Percentiles rank a stretch among this genome's conserved stretches.
These are phyloP conservation scores for Pleuronectes platessa DNA, from an alignment of 2,113 vertebrate species.

Conservation along the genomic window DNA sequence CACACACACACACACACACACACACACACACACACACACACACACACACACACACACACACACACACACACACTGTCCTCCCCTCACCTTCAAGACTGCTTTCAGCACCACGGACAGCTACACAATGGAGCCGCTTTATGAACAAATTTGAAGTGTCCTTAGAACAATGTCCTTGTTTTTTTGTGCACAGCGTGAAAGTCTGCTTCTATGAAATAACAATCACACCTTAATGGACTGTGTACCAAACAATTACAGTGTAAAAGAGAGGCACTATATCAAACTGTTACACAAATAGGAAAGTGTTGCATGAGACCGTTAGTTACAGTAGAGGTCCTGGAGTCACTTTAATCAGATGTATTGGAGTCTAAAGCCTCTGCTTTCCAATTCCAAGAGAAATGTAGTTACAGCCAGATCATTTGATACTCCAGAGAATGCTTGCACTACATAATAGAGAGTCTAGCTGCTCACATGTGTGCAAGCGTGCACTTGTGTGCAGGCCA, in stretches of 20 bases:
- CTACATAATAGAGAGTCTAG: constrained; percentile 65
- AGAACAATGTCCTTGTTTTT: constrained; percentile 35
- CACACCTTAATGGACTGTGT: constrained; percentile 38
- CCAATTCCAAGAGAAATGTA: constrained; percentile 67
- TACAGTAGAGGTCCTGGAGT: constrained; percentile 34
- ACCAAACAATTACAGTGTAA: constrained; percentile 35
- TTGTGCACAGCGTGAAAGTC: constrained; percentile 9
- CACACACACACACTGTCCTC: not conserved
- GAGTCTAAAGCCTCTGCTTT: constrained; percentile 52
- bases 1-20: not conserved
- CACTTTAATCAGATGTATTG: constrained; percentile 56
- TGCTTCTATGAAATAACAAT: constrained; percentile 35
- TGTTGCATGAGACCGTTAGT: constrained; percentile 5
- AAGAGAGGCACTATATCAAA: constrained; percentile 35
- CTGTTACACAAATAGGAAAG: constrained; percentile 30
- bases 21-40: not conserved
- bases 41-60: not conserved
- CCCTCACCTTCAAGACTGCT: constrained; percentile 19
- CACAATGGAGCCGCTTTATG: constrained; percentile 15
- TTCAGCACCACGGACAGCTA: constrained; percentile 61
- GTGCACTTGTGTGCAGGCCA: not conserved
- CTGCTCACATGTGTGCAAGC: constrained; percentile 38
- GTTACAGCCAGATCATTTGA: constrained; percentile 66
- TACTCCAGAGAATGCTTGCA: constrained; percentile 67
- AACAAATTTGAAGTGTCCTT: constrained; percentile 36